Percentiles rank a stretch among this genome's conserved stretches.
Conservation (phyloP, 2,888 invertebrate genomes). For the Steromphala cineraria region DNA sequence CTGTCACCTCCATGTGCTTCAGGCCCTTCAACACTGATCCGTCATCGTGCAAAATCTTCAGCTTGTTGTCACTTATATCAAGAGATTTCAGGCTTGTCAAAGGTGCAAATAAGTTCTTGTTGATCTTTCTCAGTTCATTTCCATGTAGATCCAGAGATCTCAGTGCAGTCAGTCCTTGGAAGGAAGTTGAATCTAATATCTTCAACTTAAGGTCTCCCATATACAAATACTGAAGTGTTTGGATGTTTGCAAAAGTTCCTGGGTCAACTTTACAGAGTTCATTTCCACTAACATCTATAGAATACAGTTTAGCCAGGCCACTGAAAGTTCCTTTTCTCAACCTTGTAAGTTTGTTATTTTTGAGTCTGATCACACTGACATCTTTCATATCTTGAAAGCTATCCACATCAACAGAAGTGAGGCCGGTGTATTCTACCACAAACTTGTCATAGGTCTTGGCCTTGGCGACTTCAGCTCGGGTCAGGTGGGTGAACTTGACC, state of each 20-base stretch:
- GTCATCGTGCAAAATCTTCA: slow-evolving; percentile 40
- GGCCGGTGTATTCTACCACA: slow-evolving; percentile 31
- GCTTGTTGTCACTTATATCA: slow-evolving; percentile 46
- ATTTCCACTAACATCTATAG: slow-evolving; percentile 46
- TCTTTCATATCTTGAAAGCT: slow-evolving; percentile 38
- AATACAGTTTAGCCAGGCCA: slow-evolving; percentile 39
- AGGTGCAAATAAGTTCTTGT: slow-evolving; percentile 35
- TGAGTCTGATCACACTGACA: slow-evolving; percentile 40
- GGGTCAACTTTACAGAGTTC: slow-evolving; percentile 39
- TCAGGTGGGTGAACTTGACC: neutral
- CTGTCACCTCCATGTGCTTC: slow-evolving; percentile 37
- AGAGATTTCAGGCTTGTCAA: slow-evolving; percentile 36
- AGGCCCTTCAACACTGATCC: slow-evolving; percentile 37
- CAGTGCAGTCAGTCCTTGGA: slow-evolving; percentile 36
- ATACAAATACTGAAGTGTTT: slow-evolving; percentile 3
- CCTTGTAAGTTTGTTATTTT: slow-evolving; percentile 37
- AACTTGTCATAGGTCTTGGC: slow-evolving; percentile 23
- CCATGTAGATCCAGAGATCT: slow-evolving; percentile 43
- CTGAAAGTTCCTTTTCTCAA: slow-evolving; percentile 41
- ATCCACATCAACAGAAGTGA: slow-evolving; percentile 31
- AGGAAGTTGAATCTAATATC: slow-evolving; percentile 36
- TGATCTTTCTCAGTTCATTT: slow-evolving; percentile 37
- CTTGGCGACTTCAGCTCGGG: neutral
- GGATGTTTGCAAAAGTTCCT: slow-evolving; percentile 35
- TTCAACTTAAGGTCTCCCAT: slow-evolving; percentile 44